Evolutionary conservation across 1,140 invertebrate genomes (phyloP).

Genomic region (Sminthurinus signatus): DNA sequence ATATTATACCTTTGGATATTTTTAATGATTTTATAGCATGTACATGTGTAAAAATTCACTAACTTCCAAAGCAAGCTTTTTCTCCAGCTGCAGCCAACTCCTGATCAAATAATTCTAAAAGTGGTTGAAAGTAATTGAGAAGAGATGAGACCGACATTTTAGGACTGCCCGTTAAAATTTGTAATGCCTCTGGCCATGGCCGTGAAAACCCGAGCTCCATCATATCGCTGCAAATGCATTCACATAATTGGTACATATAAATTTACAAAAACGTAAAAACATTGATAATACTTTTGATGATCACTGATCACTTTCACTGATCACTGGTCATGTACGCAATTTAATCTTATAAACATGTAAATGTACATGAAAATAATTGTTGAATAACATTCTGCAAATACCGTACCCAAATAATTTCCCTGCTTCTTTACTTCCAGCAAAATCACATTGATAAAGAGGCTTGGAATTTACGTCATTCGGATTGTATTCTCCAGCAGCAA

Average conservation of each 20-base stretch:
- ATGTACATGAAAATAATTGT: too few relatives aligned
- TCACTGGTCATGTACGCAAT: too few relatives aligned
- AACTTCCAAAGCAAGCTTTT: slow-evolving; percentile 40
- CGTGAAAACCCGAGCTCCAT: slow-evolving; percentile 47
- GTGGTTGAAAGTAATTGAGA: slow-evolving; percentile 42
- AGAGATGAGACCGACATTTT: slow-evolving; percentile 46
- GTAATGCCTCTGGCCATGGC: slow-evolving; percentile 48
- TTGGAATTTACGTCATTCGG: slow-evolving; percentile 35
- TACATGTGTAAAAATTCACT: background rate
- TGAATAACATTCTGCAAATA: too few relatives aligned
- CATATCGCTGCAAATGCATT: slow-evolving; percentile 45
- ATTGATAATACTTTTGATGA: too few relatives aligned
- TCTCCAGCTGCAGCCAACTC: slow-evolving; percentile 27
- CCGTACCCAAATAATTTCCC: slow-evolving; percentile 44
- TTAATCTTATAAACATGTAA: too few relatives aligned
- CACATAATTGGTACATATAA: background rate
- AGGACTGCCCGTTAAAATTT: slow-evolving; percentile 45
- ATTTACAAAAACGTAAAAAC: too few relatives aligned
- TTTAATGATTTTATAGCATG: background rate
- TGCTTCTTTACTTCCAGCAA: slow-evolving; percentile 47
- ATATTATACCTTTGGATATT: background rate
- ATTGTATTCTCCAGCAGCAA: slow-evolving; percentile 42
- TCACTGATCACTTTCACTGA: too few relatives aligned
- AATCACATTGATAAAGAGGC: slow-evolving; percentile 48
- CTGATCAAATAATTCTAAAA: slow-evolving; percentile 34